phyloP scores from a whole-genome alignment of 2,888 invertebrate species.

The Beris chalybata region DNA sequence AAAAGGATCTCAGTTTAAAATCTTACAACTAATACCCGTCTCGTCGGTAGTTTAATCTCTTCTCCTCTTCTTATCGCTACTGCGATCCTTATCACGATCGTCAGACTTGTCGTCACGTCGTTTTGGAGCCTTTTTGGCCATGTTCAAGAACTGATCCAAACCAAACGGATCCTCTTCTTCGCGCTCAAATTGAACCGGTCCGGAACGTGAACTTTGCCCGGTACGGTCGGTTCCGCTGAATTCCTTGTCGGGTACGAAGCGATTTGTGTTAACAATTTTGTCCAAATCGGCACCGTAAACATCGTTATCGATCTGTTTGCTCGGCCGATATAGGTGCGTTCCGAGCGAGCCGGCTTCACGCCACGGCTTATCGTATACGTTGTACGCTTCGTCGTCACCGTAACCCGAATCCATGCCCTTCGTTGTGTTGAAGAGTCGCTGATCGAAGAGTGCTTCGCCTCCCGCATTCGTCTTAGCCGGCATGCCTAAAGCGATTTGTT shows the following conservation, averaged over 20 bases:
- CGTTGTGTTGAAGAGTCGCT: slow-evolving; percentile 90
- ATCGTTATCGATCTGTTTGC: slow-evolving; percentile 85
- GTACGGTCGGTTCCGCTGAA: slow-evolving; percentile 87
- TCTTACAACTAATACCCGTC: too few species aligned
- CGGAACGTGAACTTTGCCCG: slow-evolving; percentile 68
- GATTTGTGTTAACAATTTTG: slow-evolving; percentile 82
- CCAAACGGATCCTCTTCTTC: slow-evolving; percentile 92
- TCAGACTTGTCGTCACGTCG: slow-evolving; percentile 45
- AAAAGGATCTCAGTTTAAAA: too few species aligned
- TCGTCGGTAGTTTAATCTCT: slow-evolving; percentile 49
- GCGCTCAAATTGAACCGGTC: slow-evolving; percentile 95
- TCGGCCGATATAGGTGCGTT: slow-evolving; percentile 87
- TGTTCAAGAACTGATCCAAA: slow-evolving; percentile 95
- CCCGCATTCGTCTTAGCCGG: slow-evolving; percentile 75
- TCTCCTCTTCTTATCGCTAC: slow-evolving; percentile 57
- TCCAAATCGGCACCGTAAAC: slow-evolving; percentile 91
- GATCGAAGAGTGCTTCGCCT: slow-evolving; percentile 90
- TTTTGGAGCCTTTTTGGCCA: slow-evolving; percentile 82
- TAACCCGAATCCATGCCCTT: slow-evolving; percentile 91
- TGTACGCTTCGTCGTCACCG: slow-evolving; percentile 96
- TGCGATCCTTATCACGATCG: slow-evolving; percentile 49
- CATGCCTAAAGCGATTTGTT: slow-evolving; percentile 96
- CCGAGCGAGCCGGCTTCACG: slow-evolving; percentile 83
- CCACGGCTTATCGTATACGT: slow-evolving; percentile 99
- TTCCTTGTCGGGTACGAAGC: slow-evolving; percentile 97